These are phyloP conservation scores for Xiphorhynchus erythropygius DNA, from an alignment of 2,797 vertebrate genomes.

Conservation along the genomic window DNA sequence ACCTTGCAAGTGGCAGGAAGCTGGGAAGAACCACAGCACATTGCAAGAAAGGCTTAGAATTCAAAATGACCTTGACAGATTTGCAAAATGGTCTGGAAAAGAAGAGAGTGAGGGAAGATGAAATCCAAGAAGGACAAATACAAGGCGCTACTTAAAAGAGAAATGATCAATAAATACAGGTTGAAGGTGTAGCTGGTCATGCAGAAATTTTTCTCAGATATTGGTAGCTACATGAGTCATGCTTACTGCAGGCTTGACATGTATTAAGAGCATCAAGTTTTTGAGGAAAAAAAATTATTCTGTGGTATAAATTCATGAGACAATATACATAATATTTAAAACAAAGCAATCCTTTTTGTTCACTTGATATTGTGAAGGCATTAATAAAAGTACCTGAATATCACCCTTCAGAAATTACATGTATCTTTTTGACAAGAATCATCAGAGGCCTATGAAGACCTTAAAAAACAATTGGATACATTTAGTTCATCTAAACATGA, in stretches of 20 bases:
- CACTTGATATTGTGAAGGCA: neutral
- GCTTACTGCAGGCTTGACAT: neutral
- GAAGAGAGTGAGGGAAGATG: neutral
- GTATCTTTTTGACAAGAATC: neutral
- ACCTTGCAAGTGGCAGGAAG: neutral
- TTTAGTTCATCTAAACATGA: neutral
- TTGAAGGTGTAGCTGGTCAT: neutral
- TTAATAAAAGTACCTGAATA: neutral
- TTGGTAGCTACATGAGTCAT: neutral
- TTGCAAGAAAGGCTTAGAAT: neutral
- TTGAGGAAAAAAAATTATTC: neutral
- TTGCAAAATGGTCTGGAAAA: constrained; percentile 19
- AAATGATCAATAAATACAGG: neutral
- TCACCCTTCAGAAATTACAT: neutral
- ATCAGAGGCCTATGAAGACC: neutral
- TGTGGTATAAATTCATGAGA: neutral
- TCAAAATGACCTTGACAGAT: neutral
- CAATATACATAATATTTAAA: neutral
- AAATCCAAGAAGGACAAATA: neutral
- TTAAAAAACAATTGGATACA: neutral
- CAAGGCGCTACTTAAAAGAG: neutral
- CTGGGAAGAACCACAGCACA: neutral
- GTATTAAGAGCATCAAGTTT: neutral
- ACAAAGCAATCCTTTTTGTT: neutral
- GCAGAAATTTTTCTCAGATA: neutral